Conservation (phyloP, 1,140 invertebrate genomes). For the Drosophila kurseongensis region DNA sequence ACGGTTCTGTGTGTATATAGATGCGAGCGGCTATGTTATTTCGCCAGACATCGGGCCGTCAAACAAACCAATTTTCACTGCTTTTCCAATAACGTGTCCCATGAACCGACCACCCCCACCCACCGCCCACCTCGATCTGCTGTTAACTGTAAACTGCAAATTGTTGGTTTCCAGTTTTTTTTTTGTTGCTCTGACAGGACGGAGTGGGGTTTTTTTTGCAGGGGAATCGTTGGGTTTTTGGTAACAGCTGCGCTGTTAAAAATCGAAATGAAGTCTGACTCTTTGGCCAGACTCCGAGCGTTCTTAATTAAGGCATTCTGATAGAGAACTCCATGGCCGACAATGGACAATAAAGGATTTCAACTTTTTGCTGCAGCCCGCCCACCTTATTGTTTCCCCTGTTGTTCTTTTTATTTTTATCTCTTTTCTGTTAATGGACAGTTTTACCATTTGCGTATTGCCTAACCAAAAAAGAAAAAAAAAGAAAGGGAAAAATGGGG, state of each 20-base stretch:
- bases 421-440: slow-evolving; percentile 56
- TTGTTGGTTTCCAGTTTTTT: slow-evolving; percentile 68
- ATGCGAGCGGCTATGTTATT: slow-evolving; percentile 25
- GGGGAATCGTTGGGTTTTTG: slow-evolving; percentile 33
- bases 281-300: slow-evolving; percentile 49
- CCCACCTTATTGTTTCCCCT: slow-evolving; percentile 39
- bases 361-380: slow-evolving; percentile 28
- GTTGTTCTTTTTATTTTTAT: slow-evolving; percentile 14
- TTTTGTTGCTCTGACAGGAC: slow-evolving; percentile 11
- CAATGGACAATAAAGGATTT: slow-evolving; percentile 71
- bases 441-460: slow-evolving; percentile 62
- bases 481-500: too few species aligned
- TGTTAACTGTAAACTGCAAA: slow-evolving; percentile 75
- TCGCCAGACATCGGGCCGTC: slow-evolving; percentile 72
- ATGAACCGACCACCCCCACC: background rate
- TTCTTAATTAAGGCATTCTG: slow-evolving; percentile 81
- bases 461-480: slow-evolving; percentile 31
- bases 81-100: slow-evolving; percentile 75
- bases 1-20: slow-evolving; percentile 16
- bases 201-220: slow-evolving; percentile 27
- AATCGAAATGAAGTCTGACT: slow-evolving; percentile 60
- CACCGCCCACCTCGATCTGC: slow-evolving; percentile 21
- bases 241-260: slow-evolving; percentile 61
- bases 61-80: slow-evolving; percentile 79
- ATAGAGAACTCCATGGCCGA: slow-evolving; percentile 54